These are phyloP conservation scores for Cisticola juncidis DNA, from an alignment of 2,113 vertebrate species.

Conservation along the genomic window DNA sequence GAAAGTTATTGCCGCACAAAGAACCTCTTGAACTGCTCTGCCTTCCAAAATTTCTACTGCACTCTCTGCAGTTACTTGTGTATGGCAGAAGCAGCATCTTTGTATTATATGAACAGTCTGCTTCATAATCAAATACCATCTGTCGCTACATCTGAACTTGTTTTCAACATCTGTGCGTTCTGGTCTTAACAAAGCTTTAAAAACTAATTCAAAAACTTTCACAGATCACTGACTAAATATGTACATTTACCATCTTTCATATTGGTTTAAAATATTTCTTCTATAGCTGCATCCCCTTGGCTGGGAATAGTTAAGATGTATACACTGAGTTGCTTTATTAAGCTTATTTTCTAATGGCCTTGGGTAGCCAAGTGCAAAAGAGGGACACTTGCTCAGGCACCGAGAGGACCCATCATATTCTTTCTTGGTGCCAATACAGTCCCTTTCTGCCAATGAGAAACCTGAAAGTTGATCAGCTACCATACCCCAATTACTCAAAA, in stretches of 20 bases:
- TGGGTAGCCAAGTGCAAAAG: conserved; percentile 86
- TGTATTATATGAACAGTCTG: conserved; percentile 99
- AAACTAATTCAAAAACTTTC: conserved; percentile 97
- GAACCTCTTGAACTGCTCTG: conserved; percentile 83
- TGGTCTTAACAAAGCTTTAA: conserved; percentile 99
- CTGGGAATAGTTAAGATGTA: conserved; percentile 68
- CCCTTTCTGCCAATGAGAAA: conserved; percentile 88
- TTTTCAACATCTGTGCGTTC: conserved; percentile 99
- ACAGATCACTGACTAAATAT: conserved; percentile 90
- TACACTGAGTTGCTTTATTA: conserved; percentile 77
- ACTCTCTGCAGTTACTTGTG: conserved; percentile 94
- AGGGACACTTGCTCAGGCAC: conserved; percentile 81
- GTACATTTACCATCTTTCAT: conserved; percentile 85
- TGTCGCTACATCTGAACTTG: conserved; percentile 99
- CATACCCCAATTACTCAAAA: conserved; percentile 91
- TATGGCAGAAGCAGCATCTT: conserved; percentile 98
- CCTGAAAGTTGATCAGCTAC: conserved; percentile 88
- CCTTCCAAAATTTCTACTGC: conserved; percentile 85
- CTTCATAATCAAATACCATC: conserved; percentile 99
- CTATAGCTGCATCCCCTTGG: conserved; percentile 73
- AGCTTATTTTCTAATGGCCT: conserved; percentile 85
- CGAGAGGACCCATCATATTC: conserved; percentile 80
- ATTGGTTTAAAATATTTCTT: conserved; percentile 76
- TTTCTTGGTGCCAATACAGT: conserved; percentile 84
- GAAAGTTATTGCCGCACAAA: conserved; percentile 82